Evolutionary conservation across 2,113 vertebrate species (phyloP), one percentile per base, ranked within the genome.

Genomic region (Puntigrus tetrazona): DNA sequence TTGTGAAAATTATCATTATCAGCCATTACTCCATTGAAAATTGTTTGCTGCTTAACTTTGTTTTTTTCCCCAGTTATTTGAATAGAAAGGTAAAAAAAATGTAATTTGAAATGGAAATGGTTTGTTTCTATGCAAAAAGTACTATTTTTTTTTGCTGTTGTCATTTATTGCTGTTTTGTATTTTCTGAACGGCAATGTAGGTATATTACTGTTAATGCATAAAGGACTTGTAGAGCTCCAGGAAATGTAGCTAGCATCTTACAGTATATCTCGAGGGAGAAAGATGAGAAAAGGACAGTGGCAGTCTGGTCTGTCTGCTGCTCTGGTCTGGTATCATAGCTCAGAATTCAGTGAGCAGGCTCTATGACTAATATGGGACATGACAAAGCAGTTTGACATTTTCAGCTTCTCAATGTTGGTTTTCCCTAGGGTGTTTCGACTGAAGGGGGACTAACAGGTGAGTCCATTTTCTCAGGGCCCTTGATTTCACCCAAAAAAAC

Each of bases 331-430:
- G 77, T 63, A 81, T 86, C 69, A 76, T 43, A 87, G 77, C 67
- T 63, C 61, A 22, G 67, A 67, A 55, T 63, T 88, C 45, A 67
- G 38, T 5, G 83, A 85, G 86, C 88, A 81, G 79, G 20, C 86
- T 89, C 88, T 85, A 85, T 92, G 89, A 93, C 89, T 91, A 85
- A 91, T 89, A 94, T 88, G 88, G 88, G 89, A 93, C 87, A 61
- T 92, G 93, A 94, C 93, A 92, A 94, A 93, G 91, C 91, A 92
- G 92, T 93, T 93, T 94, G 93, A 95, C 93, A 94, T 94, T 94
- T 94, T 81, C 92, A 93, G 93, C 88, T 92, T 87, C 90, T 90
- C 93, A 89, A 92, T 89, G 81, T 90, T 67, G 18, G 25, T 84
- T 89, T 82, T 89, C 91, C 92, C 88, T 88, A 82, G 90, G 90